These are phyloP conservation scores for Apaloderma vittatum DNA, from an alignment of 2,113 vertebrate species.

Conservation along the genomic window DNA sequence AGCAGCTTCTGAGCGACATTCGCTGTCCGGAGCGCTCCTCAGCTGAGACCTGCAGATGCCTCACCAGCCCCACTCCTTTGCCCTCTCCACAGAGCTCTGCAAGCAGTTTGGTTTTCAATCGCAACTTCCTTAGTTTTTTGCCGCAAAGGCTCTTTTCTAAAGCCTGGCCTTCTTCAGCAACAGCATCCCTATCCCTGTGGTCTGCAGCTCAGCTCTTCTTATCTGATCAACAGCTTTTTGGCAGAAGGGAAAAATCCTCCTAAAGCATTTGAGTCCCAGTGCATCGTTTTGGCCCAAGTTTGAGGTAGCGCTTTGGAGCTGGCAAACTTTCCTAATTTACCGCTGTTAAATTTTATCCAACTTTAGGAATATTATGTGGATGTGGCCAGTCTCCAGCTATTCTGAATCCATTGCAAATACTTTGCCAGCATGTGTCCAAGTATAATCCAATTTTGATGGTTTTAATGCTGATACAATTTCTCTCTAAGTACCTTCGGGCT, in stretches of 20 bases:
- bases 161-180: neutral
- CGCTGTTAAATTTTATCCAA: constrained; percentile 45
- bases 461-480: constrained; percentile 30
- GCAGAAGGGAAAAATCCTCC: neutral
- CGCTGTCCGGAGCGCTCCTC: neutral
- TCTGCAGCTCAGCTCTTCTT: neutral
- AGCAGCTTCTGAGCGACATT: neutral
- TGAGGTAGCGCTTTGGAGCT: neutral
- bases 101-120: neutral
- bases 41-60: neutral
- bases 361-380: constrained; percentile 29
- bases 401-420: constrained; percentile 41
- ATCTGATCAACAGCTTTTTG: constrained; percentile 24
- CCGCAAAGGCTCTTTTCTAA: neutral
- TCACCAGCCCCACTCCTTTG: neutral
- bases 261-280: neutral
- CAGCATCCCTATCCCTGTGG: neutral
- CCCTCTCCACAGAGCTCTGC: neutral
- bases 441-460: constrained; percentile 22
- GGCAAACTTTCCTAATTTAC: constrained; percentile 35
- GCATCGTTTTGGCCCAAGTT: neutral
- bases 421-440: constrained; percentile 41
- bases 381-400: constrained; percentile 26
- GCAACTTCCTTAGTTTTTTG: neutral
- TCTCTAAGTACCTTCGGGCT: neutral